Evolutionary conservation across 2,113 vertebrate species (phyloP), one percentile per base, ranked within the genome.

Genomic region (Indri indri): DNA sequence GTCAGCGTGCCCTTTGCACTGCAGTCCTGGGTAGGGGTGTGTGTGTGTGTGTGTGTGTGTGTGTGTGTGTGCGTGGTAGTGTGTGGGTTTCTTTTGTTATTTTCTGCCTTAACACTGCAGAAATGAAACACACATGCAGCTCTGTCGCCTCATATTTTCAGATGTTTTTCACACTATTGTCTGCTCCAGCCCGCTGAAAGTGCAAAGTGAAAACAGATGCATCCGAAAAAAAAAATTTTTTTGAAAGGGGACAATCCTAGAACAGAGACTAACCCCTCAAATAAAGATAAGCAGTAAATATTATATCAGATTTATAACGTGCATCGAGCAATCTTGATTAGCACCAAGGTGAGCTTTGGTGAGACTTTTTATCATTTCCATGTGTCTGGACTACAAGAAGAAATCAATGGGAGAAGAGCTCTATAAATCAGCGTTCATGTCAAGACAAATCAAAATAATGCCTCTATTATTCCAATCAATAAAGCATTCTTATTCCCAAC

Each of bases 361-460:
- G 96, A 98, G 98, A 98, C 98, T 98, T 97, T 97, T 98, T 92
- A 98, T 98, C 97, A 99, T 98, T 99, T 98, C 97, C 97, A 97
- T 99, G 96, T 98, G 98, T 98, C 95, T 88, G 97, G 98, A 97
- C 96, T 98, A 98, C 96, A 96, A 93, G 98, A 98, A 97, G 98
- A 98, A 98, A 99, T 99, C 99, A 98, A 98, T 99, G 98, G n/a
- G 80, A 95, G 97, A 80, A 98, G 93, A 96, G 97, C 98, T 98
- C 98, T 98, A 99, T 99, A 99, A 99, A 99, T 99, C 99, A 99
- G 97, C 98, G 98, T 98, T 97, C 97, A 96, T 98, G 99, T 99
- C 99, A 99, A 98, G 98, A 98, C 98, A 98, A 98, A 99, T 99
- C 98, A 99, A 99, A 99, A 99, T 99, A 99, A 99, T 99, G 99